phyloP scores from a whole-genome alignment of 2,797 vertebrate species.

The Acanthurus tractus region DNA sequence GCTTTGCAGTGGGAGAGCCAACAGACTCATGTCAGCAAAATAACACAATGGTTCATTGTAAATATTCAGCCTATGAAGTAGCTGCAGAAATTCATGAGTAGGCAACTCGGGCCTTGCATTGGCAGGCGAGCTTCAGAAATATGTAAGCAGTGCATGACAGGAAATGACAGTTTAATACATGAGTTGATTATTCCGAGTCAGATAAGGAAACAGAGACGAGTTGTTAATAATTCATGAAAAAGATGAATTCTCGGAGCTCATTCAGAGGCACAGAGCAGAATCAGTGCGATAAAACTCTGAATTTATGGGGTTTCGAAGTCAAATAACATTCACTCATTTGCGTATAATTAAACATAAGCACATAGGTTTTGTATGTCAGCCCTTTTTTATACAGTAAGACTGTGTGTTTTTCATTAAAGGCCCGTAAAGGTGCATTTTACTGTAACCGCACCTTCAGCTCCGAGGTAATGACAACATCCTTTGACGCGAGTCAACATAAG shows the following conservation, averaged over 20 bases:
- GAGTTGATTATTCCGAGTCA: conserved; percentile 19
- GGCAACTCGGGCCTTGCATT: conserved; percentile 46
- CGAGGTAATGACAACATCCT: conserved; percentile 83
- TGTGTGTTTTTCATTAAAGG: conserved; percentile 8
- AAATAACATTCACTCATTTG: not conserved
- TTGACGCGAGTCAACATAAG: conserved; percentile 75
- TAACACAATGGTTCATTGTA: conserved; percentile 66
- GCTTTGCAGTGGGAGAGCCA: conserved; percentile 58
- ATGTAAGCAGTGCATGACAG: conserved; percentile 13
- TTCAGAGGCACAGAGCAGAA: conserved; percentile 10
- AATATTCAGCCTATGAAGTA: conserved; percentile 65
- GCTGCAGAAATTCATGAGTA: conserved; percentile 61
- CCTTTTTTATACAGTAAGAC: not conserved
- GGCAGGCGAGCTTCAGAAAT: conserved; percentile 13
- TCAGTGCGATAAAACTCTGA: conserved; percentile 13
- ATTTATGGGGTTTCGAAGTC: not conserved
- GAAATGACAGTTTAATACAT: conserved; percentile 15
- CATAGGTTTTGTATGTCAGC: not conserved
- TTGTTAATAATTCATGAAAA: conserved; percentile 54
- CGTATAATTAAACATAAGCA: not conserved
- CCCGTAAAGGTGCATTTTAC: conserved; percentile 56
- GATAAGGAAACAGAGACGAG: conserved; percentile 26
- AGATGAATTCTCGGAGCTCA: conserved; percentile 30
- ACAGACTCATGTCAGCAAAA: conserved; percentile 68
- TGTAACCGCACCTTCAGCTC: conserved; percentile 79